Evolutionary conservation across 2,113 vertebrate genomes (phyloP).

Genomic region (Salvator merianae): DNA sequence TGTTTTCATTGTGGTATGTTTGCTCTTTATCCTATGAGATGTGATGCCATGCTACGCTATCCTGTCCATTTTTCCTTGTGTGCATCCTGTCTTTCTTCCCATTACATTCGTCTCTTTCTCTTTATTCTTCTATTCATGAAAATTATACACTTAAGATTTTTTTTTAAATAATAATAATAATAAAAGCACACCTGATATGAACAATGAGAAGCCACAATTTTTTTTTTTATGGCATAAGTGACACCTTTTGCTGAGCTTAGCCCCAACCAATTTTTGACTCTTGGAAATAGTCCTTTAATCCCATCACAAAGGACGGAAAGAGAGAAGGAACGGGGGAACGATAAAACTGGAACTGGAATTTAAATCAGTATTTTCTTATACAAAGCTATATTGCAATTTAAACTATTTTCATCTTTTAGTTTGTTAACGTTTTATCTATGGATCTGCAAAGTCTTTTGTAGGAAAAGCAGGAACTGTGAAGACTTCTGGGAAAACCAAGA

Average conservation of each 20-base stretch:
- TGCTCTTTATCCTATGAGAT: too few species aligned
- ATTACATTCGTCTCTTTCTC: background rate
- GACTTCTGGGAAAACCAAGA: background rate
- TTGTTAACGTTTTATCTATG: slow-evolving; percentile 1
- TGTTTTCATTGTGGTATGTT: too few species aligned
- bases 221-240: background rate
- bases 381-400: background rate
- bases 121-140: background rate
- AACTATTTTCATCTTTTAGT: background rate
- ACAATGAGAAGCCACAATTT: background rate
- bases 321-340: background rate
- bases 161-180: background rate
- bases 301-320: background rate
- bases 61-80: background rate
- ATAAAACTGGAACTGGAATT: background rate
- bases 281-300: background rate
- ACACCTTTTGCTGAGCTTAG: background rate
- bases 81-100: background rate
- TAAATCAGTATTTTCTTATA: background rate
- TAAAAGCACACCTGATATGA: background rate
- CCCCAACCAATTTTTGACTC: background rate
- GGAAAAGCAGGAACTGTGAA: background rate
- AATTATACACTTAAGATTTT: background rate
- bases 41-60: too few species aligned
- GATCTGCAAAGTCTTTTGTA: background rate